These are phyloP conservation scores for Haplotaxodon microlepis DNA, from an alignment of 2,113 vertebrate species.

Conservation along the genomic window DNA sequence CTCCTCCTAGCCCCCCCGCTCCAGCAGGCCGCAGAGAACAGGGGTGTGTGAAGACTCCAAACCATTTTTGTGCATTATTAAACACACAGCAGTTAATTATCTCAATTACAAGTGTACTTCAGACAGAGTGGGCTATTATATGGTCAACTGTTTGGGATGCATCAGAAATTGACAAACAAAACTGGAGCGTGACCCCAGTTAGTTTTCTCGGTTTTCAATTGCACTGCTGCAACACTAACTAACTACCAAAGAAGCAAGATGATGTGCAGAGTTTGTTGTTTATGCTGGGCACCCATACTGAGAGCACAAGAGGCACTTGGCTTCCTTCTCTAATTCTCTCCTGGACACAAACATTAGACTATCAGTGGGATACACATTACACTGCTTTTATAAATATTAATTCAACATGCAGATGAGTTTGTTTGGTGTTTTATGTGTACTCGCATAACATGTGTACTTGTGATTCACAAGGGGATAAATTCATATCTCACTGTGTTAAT, in stretches of 20 bases:
- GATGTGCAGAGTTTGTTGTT: neutral
- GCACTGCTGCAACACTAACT: neutral
- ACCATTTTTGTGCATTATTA: neutral
- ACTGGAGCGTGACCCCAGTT: neutral
- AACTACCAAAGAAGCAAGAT: neutral
- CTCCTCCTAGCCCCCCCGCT: neutral
- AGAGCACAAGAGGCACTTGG: constrained; percentile 24
- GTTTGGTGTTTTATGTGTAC: neutral
- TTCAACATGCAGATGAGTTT: neutral
- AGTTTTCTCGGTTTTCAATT: neutral
- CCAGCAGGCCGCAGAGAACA: neutral
- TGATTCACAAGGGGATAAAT: neutral
- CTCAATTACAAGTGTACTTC: neutral
- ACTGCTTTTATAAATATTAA: constrained; percentile 23
- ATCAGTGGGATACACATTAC: constrained; percentile 7
- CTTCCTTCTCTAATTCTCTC: neutral
- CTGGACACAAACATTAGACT: constrained; percentile 9
- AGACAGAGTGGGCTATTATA: neutral
- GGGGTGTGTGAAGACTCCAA: neutral
- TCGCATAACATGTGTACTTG: neutral
- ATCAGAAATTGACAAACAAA: neutral
- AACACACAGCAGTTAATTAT: neutral
- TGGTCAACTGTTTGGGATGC: neutral
- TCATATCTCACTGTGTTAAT: neutral
- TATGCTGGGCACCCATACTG: neutral